These are phyloP conservation scores for Enteromius fasciolatus DNA, from an alignment of 2,797 vertebrate genomes.

Conservation along the genomic window DNA sequence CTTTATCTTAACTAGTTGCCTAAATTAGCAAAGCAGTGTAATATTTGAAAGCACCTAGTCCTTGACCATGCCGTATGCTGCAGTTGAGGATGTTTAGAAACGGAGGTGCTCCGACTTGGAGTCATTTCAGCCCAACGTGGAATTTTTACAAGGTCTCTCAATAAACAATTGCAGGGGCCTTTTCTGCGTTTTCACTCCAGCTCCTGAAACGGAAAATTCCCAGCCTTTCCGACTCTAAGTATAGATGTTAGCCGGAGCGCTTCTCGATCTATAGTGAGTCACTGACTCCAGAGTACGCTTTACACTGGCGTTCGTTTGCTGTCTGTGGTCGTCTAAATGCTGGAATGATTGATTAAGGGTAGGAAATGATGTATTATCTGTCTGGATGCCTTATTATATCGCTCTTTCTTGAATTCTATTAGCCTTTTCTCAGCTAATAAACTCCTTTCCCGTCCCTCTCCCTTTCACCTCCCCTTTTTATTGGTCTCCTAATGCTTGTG, in stretches of 20 bases:
- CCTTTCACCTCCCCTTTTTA: constrained; percentile 7
- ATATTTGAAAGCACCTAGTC: background rate
- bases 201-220: constrained; percentile 38
- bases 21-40: background rate
- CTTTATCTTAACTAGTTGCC: background rate
- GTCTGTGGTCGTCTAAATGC: background rate
- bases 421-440: constrained; percentile 22
- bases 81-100: background rate
- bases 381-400: background rate
- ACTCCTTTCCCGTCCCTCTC: background rate
- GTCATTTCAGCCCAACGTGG: constrained; percentile 13
- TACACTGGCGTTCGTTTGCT: background rate
- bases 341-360: background rate
- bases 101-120: constrained; percentile 10
- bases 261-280: constrained; percentile 8
- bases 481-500: background rate
- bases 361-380: background rate
- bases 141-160: constrained; percentile 44
- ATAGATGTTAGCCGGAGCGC: constrained; percentile 5
- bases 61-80: background rate
- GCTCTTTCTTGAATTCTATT: background rate
- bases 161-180: constrained; percentile 32
- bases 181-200: constrained; percentile 10
- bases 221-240: constrained; percentile 26
- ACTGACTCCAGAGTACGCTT: background rate